Evolutionary conservation across 2,888 invertebrate species (phyloP).

Genomic region (Lymantria dispar): DNA sequence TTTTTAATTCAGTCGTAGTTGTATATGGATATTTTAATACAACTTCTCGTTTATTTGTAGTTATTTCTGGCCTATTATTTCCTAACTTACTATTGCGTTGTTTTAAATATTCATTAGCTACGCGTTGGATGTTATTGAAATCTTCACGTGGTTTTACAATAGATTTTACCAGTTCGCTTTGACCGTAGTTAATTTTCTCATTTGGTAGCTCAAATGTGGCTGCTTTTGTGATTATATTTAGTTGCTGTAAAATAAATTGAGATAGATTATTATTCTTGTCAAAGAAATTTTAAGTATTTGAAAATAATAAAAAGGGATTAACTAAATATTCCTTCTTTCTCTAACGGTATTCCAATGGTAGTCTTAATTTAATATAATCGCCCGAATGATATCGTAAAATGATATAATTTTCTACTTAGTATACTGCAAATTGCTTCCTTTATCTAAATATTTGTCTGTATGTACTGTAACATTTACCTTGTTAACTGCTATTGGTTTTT

Average conservation of each 20-base stretch:
- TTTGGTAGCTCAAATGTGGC: constrained; percentile 35
- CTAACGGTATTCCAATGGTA: too few relatives aligned
- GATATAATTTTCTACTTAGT: too few relatives aligned
- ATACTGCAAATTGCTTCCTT: too few relatives aligned
- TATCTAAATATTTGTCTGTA: too few relatives aligned
- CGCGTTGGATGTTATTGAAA: constrained; percentile 44
- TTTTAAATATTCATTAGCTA: constrained; percentile 47
- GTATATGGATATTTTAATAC: constrained; percentile 3
- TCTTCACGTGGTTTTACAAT: constrained; percentile 54
- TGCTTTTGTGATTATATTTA: constrained; percentile 42
- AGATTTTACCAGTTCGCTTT: constrained; percentile 22
- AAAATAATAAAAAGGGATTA: too few relatives aligned
- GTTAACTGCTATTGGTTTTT: not conserved
- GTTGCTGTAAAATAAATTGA: constrained; percentile 32
- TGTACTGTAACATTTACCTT: not conserved
- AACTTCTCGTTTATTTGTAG: not conserved
- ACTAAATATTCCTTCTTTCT: too few relatives aligned
- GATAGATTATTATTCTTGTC: too few relatives aligned
- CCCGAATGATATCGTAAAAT: too few relatives aligned
- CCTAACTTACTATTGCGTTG: constrained; percentile 8
- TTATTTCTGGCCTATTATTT: constrained; percentile 1
- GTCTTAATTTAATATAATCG: too few relatives aligned
- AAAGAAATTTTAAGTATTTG: too few relatives aligned
- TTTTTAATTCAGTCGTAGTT: constrained; percentile 5
- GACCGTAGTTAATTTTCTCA: constrained; percentile 6